phyloP scores from a whole-genome alignment of 1,140 invertebrate species.

The Ceratina calcarata region DNA sequence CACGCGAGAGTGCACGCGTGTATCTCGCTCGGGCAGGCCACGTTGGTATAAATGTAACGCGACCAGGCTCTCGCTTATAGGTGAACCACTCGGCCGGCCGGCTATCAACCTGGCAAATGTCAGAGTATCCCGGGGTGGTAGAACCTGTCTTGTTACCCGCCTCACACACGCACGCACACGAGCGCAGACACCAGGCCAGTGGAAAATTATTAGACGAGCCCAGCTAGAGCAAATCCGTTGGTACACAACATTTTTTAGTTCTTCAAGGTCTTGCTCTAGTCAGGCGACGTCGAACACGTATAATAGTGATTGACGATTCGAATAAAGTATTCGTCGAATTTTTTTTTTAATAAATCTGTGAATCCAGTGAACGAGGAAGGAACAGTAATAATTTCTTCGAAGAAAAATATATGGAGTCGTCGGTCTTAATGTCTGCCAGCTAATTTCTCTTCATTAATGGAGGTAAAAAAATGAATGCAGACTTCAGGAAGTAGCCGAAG shows the following conservation, averaged over 20 bases:
- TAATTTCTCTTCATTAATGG: too few species aligned
- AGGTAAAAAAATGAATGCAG: not conserved
- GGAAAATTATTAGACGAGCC: conserved; percentile 59
- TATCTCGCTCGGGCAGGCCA: conserved; percentile 1
- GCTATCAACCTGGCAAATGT: conserved; percentile 69
- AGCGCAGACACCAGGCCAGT: not conserved
- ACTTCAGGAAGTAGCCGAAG: conserved; percentile 34
- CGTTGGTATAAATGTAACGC: conserved; percentile 40
- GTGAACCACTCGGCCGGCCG: conserved; percentile 61
- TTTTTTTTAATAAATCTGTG: too few species aligned
- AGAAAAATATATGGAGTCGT: too few species aligned
- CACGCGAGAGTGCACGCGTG: conserved; percentile 27
- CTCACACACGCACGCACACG: not conserved
- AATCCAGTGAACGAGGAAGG: too few species aligned
- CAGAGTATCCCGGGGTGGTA: conserved; percentile 59
- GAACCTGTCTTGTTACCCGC: conserved; percentile 51
- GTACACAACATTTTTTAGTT: not conserved
- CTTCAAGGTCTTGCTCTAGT: not conserved
- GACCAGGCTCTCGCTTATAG: conserved; percentile 52
- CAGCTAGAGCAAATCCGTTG: conserved; percentile 14
- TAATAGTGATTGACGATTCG: too few species aligned
- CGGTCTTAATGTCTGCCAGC: too few species aligned
- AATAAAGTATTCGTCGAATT: too few species aligned
- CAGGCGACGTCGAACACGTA: not conserved
- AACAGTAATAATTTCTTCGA: too few species aligned